Conservation (phyloP, 1,140 invertebrate species). For the Zaprionus tsacasi region DNA sequence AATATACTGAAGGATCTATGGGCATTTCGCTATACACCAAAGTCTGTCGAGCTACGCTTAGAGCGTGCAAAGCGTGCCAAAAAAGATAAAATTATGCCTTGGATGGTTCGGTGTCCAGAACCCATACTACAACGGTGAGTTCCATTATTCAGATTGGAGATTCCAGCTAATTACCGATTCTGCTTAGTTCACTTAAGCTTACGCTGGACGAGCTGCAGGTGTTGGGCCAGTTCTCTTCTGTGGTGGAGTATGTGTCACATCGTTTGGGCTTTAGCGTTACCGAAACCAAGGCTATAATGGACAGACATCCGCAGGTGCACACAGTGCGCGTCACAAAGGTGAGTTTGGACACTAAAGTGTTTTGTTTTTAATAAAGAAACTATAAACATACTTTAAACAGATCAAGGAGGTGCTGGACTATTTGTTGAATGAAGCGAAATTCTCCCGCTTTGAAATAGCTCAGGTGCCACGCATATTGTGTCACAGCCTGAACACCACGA, state of each 20-base stretch:
- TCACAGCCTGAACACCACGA: slow-evolving; percentile 85
- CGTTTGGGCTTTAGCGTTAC: slow-evolving; percentile 82
- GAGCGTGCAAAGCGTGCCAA: slow-evolving; percentile 82
- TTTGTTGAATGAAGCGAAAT: slow-evolving; percentile 84
- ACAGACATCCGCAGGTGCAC: slow-evolving; percentile 84
- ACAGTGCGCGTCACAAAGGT: slow-evolving; percentile 85
- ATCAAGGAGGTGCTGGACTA: slow-evolving; percentile 85
- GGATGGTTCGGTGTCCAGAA: slow-evolving; percentile 85
- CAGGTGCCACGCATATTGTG: slow-evolving; percentile 85
- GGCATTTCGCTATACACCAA: slow-evolving; percentile 84
- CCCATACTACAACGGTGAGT: slow-evolving; percentile 79
- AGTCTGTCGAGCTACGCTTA: slow-evolving; percentile 81
- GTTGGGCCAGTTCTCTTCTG: slow-evolving; percentile 83
- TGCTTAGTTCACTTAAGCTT: slow-evolving; percentile 78
- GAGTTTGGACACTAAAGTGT: neutral
- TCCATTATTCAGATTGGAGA: too few relatives aligned
- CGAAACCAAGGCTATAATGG: slow-evolving; percentile 81
- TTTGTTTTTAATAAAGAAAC: neutral
- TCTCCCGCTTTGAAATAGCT: slow-evolving; percentile 84
- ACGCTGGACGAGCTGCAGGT: slow-evolving; percentile 84
- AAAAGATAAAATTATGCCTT: slow-evolving; percentile 85
- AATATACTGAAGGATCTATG: slow-evolving; percentile 85
- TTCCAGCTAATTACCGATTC: slow-evolving; percentile 7
- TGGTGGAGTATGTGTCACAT: slow-evolving; percentile 85
- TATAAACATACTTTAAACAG: slow-evolving; percentile 33